Conservation (phyloP, 2,113 vertebrate genomes). For the Hippocampus zosterae region DNA sequence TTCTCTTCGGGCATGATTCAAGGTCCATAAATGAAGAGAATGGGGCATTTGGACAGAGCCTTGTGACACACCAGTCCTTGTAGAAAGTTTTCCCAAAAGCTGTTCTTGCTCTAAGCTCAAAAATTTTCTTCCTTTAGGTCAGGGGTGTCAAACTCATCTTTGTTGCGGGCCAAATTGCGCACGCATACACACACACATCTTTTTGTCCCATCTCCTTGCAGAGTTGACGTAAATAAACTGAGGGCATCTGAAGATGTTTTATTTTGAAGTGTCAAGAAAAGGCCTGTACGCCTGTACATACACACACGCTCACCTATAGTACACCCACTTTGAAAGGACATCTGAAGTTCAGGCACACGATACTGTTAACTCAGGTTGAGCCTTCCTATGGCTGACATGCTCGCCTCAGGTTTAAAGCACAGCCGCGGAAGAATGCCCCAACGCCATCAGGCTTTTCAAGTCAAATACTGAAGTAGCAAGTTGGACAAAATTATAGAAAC, state of each 20-base stretch:
- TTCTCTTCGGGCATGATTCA: no score
- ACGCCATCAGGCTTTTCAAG: neutral
- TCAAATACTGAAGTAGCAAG: neutral
- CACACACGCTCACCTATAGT: neutral
- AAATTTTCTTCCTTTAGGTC: no score
- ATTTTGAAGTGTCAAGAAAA: constrained; percentile 32
- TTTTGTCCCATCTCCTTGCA: constrained; percentile 6
- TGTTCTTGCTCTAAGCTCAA: no score
- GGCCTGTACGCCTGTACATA: constrained; percentile 13
- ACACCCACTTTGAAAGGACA: constrained; percentile 10
- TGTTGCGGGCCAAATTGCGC: no score
- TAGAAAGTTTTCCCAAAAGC: no score
- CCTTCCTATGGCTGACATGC: constrained; percentile 45
- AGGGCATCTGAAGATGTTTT: constrained; percentile 29
- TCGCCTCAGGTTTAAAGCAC: constrained; percentile 44
- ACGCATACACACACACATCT: neutral
- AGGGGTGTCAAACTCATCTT: no score
- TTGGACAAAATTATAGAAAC: no score
- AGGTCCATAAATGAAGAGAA: no score
- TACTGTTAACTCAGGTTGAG: constrained; percentile 37
- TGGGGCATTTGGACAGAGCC: no score
- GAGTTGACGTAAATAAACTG: constrained; percentile 35
- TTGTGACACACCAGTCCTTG: no score
- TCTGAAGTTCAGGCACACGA: constrained; percentile 35
- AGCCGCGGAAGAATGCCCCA: constrained; percentile 12